Evolutionary conservation across 2,797 vertebrate species (phyloP).

Genomic region (Coregonus ussuriensis): DNA sequence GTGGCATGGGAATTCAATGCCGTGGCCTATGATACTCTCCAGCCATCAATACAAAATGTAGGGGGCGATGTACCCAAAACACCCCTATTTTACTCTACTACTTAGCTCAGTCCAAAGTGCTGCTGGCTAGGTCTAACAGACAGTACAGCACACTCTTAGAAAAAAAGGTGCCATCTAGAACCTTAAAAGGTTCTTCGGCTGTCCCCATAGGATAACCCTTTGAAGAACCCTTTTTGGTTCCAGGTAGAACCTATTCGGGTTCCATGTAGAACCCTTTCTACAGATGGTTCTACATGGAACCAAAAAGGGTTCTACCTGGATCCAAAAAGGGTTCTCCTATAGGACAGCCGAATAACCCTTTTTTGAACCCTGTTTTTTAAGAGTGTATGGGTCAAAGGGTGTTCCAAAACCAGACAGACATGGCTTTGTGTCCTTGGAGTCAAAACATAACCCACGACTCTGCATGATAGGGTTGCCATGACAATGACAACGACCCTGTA

Average conservation of each 20-base stretch:
- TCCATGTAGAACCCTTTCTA: too few species aligned
- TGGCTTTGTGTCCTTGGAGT: constrained; percentile 7
- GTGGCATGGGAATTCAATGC: neutral
- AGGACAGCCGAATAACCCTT: too few species aligned
- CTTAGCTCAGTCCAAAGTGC: neutral
- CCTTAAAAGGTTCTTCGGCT: too few species aligned
- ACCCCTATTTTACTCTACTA: neutral
- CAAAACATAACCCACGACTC: constrained; percentile 5
- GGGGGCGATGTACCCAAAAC: neutral
- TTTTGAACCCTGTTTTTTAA: too few species aligned
- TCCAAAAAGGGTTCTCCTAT: too few species aligned
- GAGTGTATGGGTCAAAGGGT: neutral
- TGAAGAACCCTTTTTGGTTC: too few species aligned
- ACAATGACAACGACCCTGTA: neutral
- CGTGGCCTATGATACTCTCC: neutral
- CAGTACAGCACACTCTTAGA: too few species aligned
- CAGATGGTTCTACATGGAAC: too few species aligned
- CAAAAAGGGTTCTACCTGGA: too few species aligned
- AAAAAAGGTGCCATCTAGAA: too few species aligned
- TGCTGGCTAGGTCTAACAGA: neutral
- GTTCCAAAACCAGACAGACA: constrained; percentile 5
- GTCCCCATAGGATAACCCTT: too few species aligned
- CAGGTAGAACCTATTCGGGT: too few species aligned
- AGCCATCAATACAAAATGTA: neutral
- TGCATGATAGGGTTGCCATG: neutral